A percentile compares a stretch with the other conserved stretches of the same genome.
phyloP scores from a whole-genome alignment of 2,797 vertebrate genomes.

The Limosa lapponica region DNA sequence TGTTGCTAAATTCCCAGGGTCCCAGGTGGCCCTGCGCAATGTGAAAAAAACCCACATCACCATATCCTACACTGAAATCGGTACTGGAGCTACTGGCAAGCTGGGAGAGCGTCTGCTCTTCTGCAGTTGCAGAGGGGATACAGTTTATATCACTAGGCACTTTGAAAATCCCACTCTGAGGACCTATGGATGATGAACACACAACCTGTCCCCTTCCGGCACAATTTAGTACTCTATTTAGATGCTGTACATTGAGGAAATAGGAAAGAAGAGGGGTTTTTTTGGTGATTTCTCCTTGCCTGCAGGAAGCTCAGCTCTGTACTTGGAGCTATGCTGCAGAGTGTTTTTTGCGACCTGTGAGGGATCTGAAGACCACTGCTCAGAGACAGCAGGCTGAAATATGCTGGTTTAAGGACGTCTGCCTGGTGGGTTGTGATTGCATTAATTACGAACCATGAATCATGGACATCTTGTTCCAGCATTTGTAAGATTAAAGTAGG shows the following conservation, averaged over 20 bases:
- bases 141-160: neutral
- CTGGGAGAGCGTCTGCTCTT: neutral
- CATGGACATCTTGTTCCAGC: neutral
- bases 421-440: neutral
- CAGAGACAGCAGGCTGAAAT: neutral
- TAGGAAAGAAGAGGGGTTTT: neutral
- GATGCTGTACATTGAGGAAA: neutral
- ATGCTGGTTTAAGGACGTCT: neutral
- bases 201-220: neutral
- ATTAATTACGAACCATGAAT: constrained; percentile 1
- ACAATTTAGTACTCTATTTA: neutral
- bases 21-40: neutral
- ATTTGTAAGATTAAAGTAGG: neutral
- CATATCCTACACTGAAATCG: neutral
- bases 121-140: neutral
- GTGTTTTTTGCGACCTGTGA: neutral
- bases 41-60: neutral
- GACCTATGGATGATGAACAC: neutral
- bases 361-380: neutral
- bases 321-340: neutral
- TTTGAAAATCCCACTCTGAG: neutral
- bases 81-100: neutral
- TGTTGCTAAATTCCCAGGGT: neutral
- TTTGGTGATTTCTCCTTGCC: neutral
- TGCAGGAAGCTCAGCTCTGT: fast-evolving